Base-by-base conservation (phyloP, 2,113 vertebrate species). In the Micronycteris hirsuta region DNA sequence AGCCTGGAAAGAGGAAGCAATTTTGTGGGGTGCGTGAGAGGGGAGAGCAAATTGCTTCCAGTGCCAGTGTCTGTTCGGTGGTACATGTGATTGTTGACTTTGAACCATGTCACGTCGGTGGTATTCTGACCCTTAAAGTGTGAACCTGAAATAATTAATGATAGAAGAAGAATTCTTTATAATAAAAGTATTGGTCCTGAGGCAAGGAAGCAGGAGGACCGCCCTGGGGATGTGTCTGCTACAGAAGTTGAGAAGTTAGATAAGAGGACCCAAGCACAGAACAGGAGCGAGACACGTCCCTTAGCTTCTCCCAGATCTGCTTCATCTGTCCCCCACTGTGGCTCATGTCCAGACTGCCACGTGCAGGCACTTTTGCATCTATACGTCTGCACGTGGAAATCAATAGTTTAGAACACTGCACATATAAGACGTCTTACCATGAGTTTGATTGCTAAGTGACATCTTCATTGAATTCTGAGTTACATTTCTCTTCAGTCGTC, bases 121-220 rank as follows among this genome's bases (percentile, higher is more conserved):
- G 89, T 63, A 17, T 56, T 47, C n/a, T 90, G 36, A 84, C 76
- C 1, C 61, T 88, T 49, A 70, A 95, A 65, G 4, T 54, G 76
- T 71, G 12, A 73, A 89, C 43, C 71, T 91, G 61, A 52, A 56
- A 89, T 84, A 68, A 93, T 92, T 93, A 80, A 91, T 65, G 17
- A 43, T 20, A 89, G 43, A 47, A 19, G 54, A 81, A 36, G 7
- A 76, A 67, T 68, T 89, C 28, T 90, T 77, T 78, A 28, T 63
- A 65, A 92, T 96, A 7, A 71, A 93, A 87, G 47, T 67, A 43
- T 33, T 11, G 1, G 4, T 84, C 52, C 86, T 71, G 13, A 41
- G 41, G 13, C 43, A 73, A 68, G 43, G 11, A 89, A 14, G 71
- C 61, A 38, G 61, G 19, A 86, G 19, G 7, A 70, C 20, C 65